Evolutionary conservation across 2,888 invertebrate genomes (phyloP).

Genomic region (Thelaira solivaga): DNA sequence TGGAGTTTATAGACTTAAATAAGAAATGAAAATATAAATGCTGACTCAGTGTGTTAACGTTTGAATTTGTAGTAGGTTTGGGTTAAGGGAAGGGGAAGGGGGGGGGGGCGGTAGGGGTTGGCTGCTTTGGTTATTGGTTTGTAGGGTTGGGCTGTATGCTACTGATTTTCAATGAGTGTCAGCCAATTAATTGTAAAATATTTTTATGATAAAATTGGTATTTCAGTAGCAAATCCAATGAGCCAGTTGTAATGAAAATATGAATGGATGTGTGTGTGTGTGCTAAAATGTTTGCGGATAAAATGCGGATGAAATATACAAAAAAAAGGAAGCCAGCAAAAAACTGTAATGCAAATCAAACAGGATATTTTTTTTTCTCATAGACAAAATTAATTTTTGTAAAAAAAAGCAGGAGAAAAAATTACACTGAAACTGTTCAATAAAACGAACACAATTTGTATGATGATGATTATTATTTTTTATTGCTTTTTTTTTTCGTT

Average conservation of each 20-base stretch:
- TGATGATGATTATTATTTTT: constrained; percentile 2
- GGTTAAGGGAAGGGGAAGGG: background rate
- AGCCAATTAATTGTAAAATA: constrained; percentile 57
- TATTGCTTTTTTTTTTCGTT: too few species aligned
- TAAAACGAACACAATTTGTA: constrained; percentile 12
- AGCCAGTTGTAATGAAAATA: constrained; percentile 17
- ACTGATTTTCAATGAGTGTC: constrained; percentile 33
- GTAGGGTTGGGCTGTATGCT: background rate
- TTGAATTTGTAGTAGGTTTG: background rate
- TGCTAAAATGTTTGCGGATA: constrained; percentile 41
- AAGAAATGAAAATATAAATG: constrained; percentile 12
- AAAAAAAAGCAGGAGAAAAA: background rate
- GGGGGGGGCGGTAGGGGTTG: background rate
- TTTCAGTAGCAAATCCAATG: constrained; percentile 29
- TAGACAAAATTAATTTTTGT: background rate
- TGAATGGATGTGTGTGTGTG: background rate
- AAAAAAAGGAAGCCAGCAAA: constrained; percentile 21
- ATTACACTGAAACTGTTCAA: constrained; percentile 18
- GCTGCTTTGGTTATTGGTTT: too few species aligned
- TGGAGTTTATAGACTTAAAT: background rate
- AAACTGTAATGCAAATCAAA: constrained; percentile 52
- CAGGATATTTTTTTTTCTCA: constrained; percentile 15
- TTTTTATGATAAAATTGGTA: constrained; percentile 54
- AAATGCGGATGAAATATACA: constrained; percentile 33
- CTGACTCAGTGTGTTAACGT: constrained; percentile 19